phyloP scores from a whole-genome alignment of 2,113 vertebrate genomes.

The crab-eating macaque (Macaca fascicularis) region DNA sequence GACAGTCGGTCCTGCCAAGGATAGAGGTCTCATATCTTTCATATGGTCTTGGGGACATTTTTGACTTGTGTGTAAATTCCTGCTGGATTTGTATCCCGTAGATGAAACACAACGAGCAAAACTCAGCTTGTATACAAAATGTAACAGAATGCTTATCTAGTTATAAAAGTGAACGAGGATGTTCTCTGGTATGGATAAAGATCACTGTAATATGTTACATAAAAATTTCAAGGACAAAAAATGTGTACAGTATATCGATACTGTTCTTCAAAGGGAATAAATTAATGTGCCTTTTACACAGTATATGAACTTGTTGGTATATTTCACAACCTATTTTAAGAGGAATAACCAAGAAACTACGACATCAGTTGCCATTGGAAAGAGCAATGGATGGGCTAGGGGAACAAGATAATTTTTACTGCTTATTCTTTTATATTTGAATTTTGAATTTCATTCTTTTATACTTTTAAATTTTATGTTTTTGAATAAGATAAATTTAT shows the following conservation, averaged over 20 bases:
- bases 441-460: not conserved
- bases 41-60: not conserved
- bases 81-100: conserved; percentile 52
- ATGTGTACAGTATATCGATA: not conserved
- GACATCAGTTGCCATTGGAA: not conserved
- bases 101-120: conserved; percentile 64
- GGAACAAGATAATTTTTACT: not conserved
- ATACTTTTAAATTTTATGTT: not conserved
- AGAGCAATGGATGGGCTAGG: not conserved
- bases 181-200: not conserved
- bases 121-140: not conserved
- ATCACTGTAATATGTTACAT: not conserved
- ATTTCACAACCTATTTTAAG: not conserved
- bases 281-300: not conserved
- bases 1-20: not conserved
- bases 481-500: not conserved
- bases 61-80: conserved; percentile 18
- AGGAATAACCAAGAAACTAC: not conserved
- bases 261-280: not conserved
- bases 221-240: not conserved
- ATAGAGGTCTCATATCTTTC: conserved; percentile 30
- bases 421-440: not conserved
- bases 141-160: not conserved
- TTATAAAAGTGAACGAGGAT: not conserved
- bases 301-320: not conserved